Base-by-base conservation (phyloP, 2,797 vertebrate genomes). In the Melanotaenia maccullochi region DNA sequence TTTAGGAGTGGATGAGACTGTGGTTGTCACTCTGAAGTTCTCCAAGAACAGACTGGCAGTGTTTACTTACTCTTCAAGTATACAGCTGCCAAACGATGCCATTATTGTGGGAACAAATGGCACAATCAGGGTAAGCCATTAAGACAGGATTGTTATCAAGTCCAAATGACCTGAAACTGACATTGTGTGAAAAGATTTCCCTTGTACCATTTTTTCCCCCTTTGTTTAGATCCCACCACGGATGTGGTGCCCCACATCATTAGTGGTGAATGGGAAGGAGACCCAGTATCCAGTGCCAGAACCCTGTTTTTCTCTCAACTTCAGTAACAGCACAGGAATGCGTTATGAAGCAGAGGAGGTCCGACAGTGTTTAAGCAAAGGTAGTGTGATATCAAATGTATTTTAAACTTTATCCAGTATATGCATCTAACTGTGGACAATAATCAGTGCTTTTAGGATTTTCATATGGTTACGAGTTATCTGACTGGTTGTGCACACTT, bases 291-390 rank as follows among this genome's bases (percentile, higher is more conserved):
- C 94, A 0, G 0, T 95, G 8, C 95, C 94, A 28, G 89, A 94
- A 18, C 88, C 94, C 0, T 54, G 71, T 11, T 76, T 94, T 28
- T 93, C 91, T 7, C 92, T 93, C 14, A 95, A 96, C 84, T 97
- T 94, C 84, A 0, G 14, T 0, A 93, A 95, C 25, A 92, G 94
- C 28, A 91, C 93, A 0, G 96, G 96, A 75, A 82, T 97, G 93
- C 77, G 88, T 28, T 97, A 95, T 1, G 95, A 97, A 80, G 97
- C 96, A 0, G 94, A 95, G 61, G 96, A 96, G 12, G 95, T 97
- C 25, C 94, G 95, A 0, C 94, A 94, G 78, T 97, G 96, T 85
- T 90, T 97, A 70, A 89, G 92, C 5, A 89, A 91, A 90, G 96
- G 96, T 97, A 84, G 55, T 0, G 20, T 16, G 3, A 20, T 16